Conservation (phyloP, 2,113 vertebrate species). For the Istiophorus platypterus region DNA sequence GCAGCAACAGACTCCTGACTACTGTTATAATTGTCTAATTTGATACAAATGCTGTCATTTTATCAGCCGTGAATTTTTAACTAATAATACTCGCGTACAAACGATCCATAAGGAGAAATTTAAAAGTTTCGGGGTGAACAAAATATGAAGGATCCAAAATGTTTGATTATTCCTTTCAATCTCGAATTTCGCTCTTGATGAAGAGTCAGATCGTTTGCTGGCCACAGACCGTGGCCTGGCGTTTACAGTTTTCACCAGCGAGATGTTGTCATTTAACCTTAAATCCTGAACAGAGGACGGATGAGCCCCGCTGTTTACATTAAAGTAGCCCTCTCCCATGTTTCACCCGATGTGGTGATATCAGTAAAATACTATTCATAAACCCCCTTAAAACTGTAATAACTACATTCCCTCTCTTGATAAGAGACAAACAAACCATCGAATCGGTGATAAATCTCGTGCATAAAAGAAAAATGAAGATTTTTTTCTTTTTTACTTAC, state of each 20-base stretch:
- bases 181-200: neutral
- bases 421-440: neutral
- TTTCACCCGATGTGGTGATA: neutral
- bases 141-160: neutral
- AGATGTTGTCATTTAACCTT: neutral
- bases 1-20: neutral
- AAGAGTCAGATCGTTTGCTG: neutral
- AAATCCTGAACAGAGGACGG: neutral
- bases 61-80: neutral
- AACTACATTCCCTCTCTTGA: neutral
- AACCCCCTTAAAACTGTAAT: neutral
- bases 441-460: neutral
- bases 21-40: neutral
- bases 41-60: neutral
- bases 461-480: neutral
- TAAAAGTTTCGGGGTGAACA: neutral
- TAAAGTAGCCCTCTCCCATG: neutral
- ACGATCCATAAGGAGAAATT: neutral
- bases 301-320: neutral
- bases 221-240: neutral
- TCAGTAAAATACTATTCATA: neutral
- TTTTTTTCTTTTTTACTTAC: slow-evolving; percentile 49
- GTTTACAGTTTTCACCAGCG: neutral
- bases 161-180: neutral
- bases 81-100: neutral